Evolutionary conservation across 2,797 vertebrate genomes (phyloP).

Genomic region (Phaenicophaeus curvirostris): DNA sequence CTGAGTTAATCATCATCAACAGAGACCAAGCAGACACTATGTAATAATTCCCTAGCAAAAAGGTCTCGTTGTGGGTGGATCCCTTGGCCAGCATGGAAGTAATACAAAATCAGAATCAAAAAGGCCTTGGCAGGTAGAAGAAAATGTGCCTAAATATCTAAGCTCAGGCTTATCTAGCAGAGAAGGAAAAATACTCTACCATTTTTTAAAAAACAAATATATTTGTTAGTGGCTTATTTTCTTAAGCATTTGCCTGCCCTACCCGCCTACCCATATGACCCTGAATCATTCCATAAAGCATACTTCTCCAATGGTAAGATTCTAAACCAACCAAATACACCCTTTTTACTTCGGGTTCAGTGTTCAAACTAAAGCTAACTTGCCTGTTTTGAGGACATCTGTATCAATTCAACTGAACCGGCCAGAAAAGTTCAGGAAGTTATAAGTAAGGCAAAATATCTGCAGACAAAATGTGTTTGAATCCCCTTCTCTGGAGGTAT

Average conservation of each 20-base stretch:
- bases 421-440: slow-evolving; percentile 62
- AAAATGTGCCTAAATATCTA: not conserved
- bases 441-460: not conserved
- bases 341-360: slow-evolving; percentile 49
- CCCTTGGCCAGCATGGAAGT: not conserved
- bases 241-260: not conserved
- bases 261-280: slow-evolving; percentile 10
- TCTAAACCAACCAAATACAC: slow-evolving; percentile 49
- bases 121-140: not conserved
- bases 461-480: not conserved
- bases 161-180: not conserved
- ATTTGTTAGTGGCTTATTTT: not conserved
- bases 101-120: not conserved
- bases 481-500: no score
- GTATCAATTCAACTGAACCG: slow-evolving; percentile 32
- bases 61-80: not conserved
- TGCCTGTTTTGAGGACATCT: slow-evolving; percentile 46
- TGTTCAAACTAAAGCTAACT: slow-evolving; percentile 50
- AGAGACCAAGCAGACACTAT: not conserved
- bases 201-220: not conserved
- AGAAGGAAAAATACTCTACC: not conserved
- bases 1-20: not conserved
- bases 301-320: slow-evolving; percentile 47
- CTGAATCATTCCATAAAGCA: slow-evolving; percentile 54
- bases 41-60: not conserved